These are phyloP conservation scores for Zenarchopterus dispar DNA, from an alignment of 2,797 vertebrate genomes.

Conservation along the genomic window DNA sequence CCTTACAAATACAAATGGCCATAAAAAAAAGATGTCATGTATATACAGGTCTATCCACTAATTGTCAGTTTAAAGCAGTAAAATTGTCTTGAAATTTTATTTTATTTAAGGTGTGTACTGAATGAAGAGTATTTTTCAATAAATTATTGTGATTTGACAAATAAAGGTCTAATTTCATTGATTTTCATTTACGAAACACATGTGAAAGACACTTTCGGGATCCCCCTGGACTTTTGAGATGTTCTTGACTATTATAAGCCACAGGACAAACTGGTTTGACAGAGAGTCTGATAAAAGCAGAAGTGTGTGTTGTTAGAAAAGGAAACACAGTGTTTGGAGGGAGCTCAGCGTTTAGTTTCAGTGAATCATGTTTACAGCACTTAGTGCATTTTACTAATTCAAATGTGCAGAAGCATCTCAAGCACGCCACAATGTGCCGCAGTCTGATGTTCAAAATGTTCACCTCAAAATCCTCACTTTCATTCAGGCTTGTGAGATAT, in stretches of 20 bases:
- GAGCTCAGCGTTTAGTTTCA: constrained; percentile 61
- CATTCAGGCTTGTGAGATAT: no score
- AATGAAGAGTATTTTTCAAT: constrained; percentile 29
- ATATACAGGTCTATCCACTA: background rate
- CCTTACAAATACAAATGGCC: background rate
- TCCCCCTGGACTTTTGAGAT: constrained; percentile 19
- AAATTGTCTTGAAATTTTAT: constrained; percentile 19
- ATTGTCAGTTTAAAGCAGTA: constrained; percentile 10
- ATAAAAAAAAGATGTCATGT: background rate
- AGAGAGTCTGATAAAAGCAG: constrained; percentile 64
- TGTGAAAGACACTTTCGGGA: constrained; percentile 5
- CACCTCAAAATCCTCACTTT: no score
- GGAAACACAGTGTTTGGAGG: constrained; percentile 29
- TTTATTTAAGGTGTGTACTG: background rate
- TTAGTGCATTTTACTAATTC: constrained; percentile 7
- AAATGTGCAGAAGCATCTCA: constrained; percentile 1
- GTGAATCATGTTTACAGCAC: constrained; percentile 8
- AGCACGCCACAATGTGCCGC: background rate
- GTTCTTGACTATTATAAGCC: constrained; percentile 16
- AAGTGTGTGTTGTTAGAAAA: constrained; percentile 17
- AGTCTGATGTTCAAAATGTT: background rate
- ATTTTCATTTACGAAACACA: background rate
- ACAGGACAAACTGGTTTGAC: constrained; percentile 81
- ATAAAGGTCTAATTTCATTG: background rate
- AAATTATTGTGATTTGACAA: constrained; percentile 22